A percentile compares a stretch with the other conserved stretches of the same genome.
These are phyloP conservation scores for Netelia virgata DNA, from an alignment of 2,888 invertebrate species.

Conservation along the genomic window DNA sequence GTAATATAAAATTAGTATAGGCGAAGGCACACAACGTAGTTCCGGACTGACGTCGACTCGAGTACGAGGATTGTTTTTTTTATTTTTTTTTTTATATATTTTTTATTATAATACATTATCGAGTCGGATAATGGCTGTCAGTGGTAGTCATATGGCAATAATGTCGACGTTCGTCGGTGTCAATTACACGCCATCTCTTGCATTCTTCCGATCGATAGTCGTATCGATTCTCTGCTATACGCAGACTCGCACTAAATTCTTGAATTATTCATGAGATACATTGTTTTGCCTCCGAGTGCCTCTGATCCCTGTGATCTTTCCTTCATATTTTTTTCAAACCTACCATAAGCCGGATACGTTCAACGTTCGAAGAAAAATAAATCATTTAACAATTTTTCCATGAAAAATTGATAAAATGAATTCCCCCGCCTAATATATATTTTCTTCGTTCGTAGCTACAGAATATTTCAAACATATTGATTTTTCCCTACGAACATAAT, in stretches of 20 bases:
- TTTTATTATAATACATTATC: constrained; percentile 50
- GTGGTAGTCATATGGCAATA: constrained; percentile 55
- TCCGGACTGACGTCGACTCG: constrained; percentile 55
- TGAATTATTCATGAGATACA: constrained; percentile 29
- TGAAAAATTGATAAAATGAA: no score
- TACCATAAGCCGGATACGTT: background rate
- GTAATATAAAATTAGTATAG: constrained; percentile 52
- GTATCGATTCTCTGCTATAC: constrained; percentile 3
- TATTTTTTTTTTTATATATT: constrained; percentile 2
- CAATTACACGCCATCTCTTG: constrained; percentile 26
- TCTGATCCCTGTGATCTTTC: constrained; percentile 2
- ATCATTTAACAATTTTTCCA: constrained; percentile 5
- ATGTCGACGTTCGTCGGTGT: background rate
- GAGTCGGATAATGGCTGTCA: constrained; percentile 40
- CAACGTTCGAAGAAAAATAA: background rate
- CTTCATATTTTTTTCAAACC: background rate
- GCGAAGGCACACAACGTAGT: constrained; percentile 69
- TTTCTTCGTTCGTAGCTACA: no score
- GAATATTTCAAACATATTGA: no score
- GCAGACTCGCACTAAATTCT: background rate
- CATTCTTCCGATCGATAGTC: constrained; percentile 26
- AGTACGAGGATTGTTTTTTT: constrained; percentile 23
- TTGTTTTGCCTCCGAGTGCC: constrained; percentile 18
- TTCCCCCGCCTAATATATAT: no score
- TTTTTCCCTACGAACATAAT: no score